phyloP scores from a whole-genome alignment of 2,113 vertebrate species.

The Sterrhoptilus dennistouni region DNA sequence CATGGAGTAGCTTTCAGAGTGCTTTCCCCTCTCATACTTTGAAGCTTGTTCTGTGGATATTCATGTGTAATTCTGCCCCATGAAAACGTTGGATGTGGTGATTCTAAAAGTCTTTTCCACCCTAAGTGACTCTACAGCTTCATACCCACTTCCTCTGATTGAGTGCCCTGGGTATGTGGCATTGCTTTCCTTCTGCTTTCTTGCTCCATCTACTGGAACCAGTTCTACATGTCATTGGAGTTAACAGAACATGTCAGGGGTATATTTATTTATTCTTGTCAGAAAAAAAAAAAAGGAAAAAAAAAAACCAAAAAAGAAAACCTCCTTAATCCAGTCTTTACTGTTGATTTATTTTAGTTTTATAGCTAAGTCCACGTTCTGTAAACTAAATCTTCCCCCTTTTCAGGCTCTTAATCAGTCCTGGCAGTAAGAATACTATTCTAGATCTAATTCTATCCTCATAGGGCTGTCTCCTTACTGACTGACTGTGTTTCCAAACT shows the following conservation, averaged over 20 bases:
- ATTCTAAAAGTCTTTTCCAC: neutral
- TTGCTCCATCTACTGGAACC: slow-evolving; percentile 55
- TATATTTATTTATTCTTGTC: neutral
- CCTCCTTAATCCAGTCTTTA: neutral
- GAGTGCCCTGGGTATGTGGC: neutral
- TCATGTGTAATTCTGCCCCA: neutral
- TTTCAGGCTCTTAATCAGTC: neutral
- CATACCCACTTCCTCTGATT: neutral
- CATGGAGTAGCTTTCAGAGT: neutral
- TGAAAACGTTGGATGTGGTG: neutral
- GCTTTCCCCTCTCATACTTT: neutral
- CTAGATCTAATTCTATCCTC: neutral
- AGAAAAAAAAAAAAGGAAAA: too few species aligned
- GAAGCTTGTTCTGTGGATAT: rapidly evolving
- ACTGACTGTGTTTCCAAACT: neutral
- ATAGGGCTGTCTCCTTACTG: neutral
- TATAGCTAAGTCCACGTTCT: neutral
- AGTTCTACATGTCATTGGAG: neutral
- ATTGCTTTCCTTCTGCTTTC: slow-evolving; percentile 24
- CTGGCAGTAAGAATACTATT: neutral
- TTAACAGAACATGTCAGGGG: neutral
- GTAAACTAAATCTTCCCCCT: neutral
- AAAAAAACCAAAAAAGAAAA: neutral
- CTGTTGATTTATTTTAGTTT: neutral
- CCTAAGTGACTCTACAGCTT: neutral